Evolutionary conservation across 2,888 invertebrate species (phyloP), one percentile per base, ranked within the genome.

Genomic region (Nymphalis urticae): DNA sequence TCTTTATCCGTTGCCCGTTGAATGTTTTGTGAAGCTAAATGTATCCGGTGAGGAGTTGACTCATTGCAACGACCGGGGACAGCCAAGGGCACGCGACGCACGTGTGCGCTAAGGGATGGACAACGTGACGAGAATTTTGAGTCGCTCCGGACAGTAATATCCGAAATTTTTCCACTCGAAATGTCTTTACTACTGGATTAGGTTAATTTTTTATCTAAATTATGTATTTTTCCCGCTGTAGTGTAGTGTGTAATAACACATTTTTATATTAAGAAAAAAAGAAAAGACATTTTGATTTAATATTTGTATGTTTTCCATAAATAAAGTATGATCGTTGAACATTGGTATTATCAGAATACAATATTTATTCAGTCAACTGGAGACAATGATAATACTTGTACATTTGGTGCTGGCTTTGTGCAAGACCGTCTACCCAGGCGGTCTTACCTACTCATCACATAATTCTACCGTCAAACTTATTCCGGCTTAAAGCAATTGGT

Each of bases 91-190:
- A 56, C 56, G 36, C 56, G 56, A 32, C 56, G 56, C 56, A 56
- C 56, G 56, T 56, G 56, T 56, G 56, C 36, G 56, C 32, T 32
- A n/a, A 56, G 56, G 32, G 56, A 56, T n/a, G 32, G 32, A 32
- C 56, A 56, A 56, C 56, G 56, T 56, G 56, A 56, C 36, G 13
- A 21, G 53, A 53, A 53, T 53, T 6, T 17, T 27, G 53, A 24
- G 53, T 16, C 53, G 13, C 27, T 8, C 8, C 16, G 56, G 56
- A 36, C 56, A 53, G 24, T 27, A 53, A 53, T 53, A 60, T 27
- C 60, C 48, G n/a, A 32, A 47, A 61, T 60, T 60, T 60, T 66
- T 48, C 62, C 62, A 56, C 66, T 61, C 53, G 48, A 48, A 54
- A 66, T 53, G 32, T 53, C 21, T 66, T 53, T 36, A 56, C 27